Conservation (phyloP, 1,140 invertebrate genomes). For the Cyclina sinensis region DNA sequence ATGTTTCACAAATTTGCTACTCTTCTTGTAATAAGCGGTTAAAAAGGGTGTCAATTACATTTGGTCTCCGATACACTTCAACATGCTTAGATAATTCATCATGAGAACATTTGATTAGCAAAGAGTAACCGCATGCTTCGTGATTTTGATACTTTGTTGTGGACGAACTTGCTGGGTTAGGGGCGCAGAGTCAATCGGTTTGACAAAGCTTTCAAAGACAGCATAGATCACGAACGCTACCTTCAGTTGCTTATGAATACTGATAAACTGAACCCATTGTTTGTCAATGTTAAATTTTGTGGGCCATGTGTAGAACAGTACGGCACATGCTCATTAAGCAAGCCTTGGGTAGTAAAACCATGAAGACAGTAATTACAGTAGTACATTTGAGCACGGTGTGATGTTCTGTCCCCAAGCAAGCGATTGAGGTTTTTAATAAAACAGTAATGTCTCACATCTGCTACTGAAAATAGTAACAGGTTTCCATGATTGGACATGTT, state of each 20-base stretch:
- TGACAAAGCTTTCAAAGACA: constrained; percentile 59
- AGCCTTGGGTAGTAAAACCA: constrained; percentile 28
- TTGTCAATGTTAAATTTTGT: constrained; percentile 62
- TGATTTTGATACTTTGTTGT: constrained; percentile 65
- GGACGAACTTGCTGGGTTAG: neutral
- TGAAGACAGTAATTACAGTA: constrained; percentile 66
- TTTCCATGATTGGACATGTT: constrained; percentile 10
- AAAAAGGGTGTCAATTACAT: constrained; percentile 40
- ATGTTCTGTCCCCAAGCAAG: constrained; percentile 51
- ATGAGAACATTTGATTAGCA: neutral
- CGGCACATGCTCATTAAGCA: constrained; percentile 57
- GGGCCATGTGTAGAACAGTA: constrained; percentile 58
- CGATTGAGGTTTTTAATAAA: constrained; percentile 53
- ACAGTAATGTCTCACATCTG: constrained; percentile 31
- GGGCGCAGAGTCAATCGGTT: constrained; percentile 28
- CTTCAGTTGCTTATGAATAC: constrained; percentile 22
- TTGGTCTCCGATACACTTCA: constrained; percentile 21
- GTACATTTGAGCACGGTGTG: constrained; percentile 29
- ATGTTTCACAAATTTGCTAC: neutral
- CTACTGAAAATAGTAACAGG: constrained; percentile 37
- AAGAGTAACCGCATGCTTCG: neutral
- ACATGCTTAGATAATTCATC: neutral
- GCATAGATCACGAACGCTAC: constrained; percentile 62
- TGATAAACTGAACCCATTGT: constrained; percentile 56
- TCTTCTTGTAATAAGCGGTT: neutral